Evolutionary conservation across 2,888 invertebrate species (phyloP).

Genomic region (Liodrosophila aerea): DNA sequence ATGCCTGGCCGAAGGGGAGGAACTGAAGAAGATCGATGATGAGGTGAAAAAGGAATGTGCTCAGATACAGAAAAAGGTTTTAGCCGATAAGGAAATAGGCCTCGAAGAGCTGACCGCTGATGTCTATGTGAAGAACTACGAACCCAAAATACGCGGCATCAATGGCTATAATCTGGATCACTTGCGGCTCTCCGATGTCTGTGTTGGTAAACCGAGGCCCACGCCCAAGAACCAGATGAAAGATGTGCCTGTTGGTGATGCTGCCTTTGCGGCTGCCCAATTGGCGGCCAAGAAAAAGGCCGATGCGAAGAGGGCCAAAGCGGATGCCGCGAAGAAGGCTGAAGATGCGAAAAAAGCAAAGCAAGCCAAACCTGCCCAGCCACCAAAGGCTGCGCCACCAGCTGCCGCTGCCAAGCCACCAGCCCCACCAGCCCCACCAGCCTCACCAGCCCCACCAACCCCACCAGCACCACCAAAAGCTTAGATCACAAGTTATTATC

Average conservation of each 20-base stretch:
- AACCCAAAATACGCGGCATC: slow-evolving; percentile 86
- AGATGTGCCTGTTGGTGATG: slow-evolving; percentile 56
- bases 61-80: slow-evolving; percentile 88
- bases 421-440: background rate
- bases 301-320: slow-evolving; percentile 8
- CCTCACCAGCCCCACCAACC: background rate
- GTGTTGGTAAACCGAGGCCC: slow-evolving; percentile 51
- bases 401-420: slow-evolving; percentile 1
- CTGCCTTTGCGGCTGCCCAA: slow-evolving; percentile 11
- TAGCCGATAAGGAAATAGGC: slow-evolving; percentile 89
- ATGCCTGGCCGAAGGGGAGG: slow-evolving; percentile 85
- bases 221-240: slow-evolving; percentile 47
- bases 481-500: too few relatives aligned
- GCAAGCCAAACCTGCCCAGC: background rate
- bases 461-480: background rate
- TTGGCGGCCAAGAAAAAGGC: slow-evolving; percentile 12
- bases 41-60: slow-evolving; percentile 89
- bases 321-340: background rate
- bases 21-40: slow-evolving; percentile 46
- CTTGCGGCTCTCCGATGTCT: slow-evolving; percentile 42
- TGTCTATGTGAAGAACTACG: slow-evolving; percentile 87
- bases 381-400: slow-evolving; percentile 2
- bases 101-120: slow-evolving; percentile 89
- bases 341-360: background rate
- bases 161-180: slow-evolving; percentile 43